phyloP scores from a whole-genome alignment of 1,140 invertebrate species.

The Dryas iulia region DNA sequence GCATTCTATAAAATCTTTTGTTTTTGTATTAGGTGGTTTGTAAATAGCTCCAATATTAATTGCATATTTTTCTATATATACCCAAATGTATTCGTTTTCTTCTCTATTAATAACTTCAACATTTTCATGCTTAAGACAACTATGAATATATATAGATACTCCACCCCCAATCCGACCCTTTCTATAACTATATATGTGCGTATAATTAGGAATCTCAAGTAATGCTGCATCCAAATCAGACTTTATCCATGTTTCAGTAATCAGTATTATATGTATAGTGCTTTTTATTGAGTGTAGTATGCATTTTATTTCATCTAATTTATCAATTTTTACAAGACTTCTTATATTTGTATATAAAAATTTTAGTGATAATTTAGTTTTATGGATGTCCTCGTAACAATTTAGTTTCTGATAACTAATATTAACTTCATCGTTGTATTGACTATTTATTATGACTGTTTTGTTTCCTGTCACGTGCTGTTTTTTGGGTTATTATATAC shows the following conservation, averaged over 20 bases:
- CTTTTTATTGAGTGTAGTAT: constrained; percentile 16
- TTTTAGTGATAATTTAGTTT: constrained; percentile 14
- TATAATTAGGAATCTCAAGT: constrained; percentile 25
- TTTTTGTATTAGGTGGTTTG: constrained; percentile 23
- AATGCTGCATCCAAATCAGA: constrained; percentile 16
- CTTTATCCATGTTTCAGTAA: constrained; percentile 30
- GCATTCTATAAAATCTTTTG: constrained; percentile 18
- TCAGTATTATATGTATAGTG: constrained; percentile 20
- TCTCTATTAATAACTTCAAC: neutral
- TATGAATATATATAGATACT: constrained; percentile 27
- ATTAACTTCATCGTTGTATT: neutral
- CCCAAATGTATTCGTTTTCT: constrained; percentile 23
- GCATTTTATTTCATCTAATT: constrained; percentile 30
- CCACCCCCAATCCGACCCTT: constrained; percentile 20
- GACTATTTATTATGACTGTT: constrained; percentile 3
- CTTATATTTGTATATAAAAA: constrained; percentile 25
- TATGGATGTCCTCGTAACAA: constrained; percentile 4
- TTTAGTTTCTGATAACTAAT: constrained; percentile 9
- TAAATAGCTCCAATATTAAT: constrained; percentile 25
- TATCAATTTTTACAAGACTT: constrained; percentile 20
- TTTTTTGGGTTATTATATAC: constrained; percentile 4
- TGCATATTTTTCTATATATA: constrained; percentile 25
- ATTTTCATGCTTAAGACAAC: constrained; percentile 8
- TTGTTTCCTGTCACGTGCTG: too few species aligned
- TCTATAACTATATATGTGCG: constrained; percentile 25